Base-by-base conservation (phyloP, 2,888 invertebrate genomes). In the Dendrolimus houi region DNA sequence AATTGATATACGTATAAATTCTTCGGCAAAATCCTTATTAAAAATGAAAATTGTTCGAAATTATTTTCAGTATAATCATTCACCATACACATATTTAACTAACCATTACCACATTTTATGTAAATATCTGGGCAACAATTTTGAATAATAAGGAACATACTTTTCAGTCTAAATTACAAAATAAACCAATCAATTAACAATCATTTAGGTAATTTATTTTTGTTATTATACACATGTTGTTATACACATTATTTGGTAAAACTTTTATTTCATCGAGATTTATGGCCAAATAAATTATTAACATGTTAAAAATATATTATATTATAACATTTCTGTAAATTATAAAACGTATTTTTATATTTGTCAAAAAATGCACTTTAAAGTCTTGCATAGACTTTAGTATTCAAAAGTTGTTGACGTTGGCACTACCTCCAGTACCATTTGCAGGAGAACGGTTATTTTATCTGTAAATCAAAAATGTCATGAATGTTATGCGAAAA, bases 351-450 rank as follows among this genome's bases (percentile, higher is more conserved):
- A 47, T 47, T 8, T 47, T 47, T 47, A 53, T 14, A 17, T 67
- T 67, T 65, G 64, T 71, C 67, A 70, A 69, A 70, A 72, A 70
- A 66, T 77, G 83, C 85, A 77, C 74, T 66, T 88, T 89, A 85
- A 70, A 85, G 87, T 87, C 87, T 70, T 78, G 83, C 85, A 65
- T 67, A 77, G 86, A 86, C 87, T 77, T 72, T 77, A 91, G 74
- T 93, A 94, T 78, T 94, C 94, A 77, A 93, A 93, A 56, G 91
- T 95, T 64, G 94, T 94, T 69, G 96, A 94, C 61, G 97, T 97
- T 72, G 97, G 97, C 71, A 97, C 97, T 77, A 97, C 97, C 87
- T 97, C 96, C 81, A 97, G 92, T 77, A 95, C 92, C 92, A 97
- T 94, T 92, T 97, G 97, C 77, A 97, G 93, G 90, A 97, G 97